Evolutionary conservation across 2,888 invertebrate genomes (phyloP).

Genomic region (Tanytarsus gracilentus): DNA sequence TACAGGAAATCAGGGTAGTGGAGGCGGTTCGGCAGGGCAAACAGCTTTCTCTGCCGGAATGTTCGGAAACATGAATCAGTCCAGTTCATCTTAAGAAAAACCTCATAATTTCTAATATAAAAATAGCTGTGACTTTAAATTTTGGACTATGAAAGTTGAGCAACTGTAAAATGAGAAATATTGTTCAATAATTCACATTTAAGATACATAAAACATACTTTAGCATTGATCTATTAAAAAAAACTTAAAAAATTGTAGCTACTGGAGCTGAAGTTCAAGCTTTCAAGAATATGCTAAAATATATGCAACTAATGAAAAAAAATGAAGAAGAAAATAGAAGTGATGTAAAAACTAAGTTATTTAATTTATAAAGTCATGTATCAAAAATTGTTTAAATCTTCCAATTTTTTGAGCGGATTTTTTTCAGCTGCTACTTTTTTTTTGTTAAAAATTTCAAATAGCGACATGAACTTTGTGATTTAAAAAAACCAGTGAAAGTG

Average conservation of each 20-base stretch:
- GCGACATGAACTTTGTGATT: no score
- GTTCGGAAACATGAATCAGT: slow-evolving; percentile 59
- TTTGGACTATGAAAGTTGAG: no score
- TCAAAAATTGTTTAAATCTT: neutral
- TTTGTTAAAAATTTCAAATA: no score
- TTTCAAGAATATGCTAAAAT: neutral
- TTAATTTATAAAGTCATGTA: slow-evolving; percentile 1
- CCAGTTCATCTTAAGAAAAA: slow-evolving; percentile 55
- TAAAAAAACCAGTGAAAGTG: no score
- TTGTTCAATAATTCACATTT: no score
- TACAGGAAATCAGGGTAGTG: slow-evolving; percentile 32
- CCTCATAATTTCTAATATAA: no score
- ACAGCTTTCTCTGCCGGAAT: slow-evolving; percentile 51
- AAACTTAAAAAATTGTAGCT: no score
- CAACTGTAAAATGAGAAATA: no score
- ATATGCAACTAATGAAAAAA: neutral
- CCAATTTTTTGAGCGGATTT: neutral
- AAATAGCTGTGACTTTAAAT: no score
- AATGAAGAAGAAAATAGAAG: neutral
- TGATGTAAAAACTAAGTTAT: slow-evolving; percentile 9
- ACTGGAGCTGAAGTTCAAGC: neutral
- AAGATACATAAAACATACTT: no score
- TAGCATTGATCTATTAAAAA: no score
- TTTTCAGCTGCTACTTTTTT: no score
- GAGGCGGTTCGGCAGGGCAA: slow-evolving; percentile 35